phyloP scores from a whole-genome alignment of 2,113 vertebrate species.

The Rhinogobius similis region DNA sequence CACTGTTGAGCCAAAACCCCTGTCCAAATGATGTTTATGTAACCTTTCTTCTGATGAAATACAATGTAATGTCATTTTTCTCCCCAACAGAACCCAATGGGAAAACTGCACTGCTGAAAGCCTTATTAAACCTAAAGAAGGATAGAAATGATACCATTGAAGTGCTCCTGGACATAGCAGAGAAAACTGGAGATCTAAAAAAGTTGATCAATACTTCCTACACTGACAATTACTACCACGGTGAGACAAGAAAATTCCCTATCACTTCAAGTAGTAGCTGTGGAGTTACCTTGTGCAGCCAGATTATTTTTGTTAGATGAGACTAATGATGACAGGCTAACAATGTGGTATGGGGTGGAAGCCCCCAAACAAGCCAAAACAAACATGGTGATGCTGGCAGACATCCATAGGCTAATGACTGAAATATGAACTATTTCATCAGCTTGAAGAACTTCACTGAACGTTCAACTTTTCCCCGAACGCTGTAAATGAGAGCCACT shows the following conservation, averaged over 20 bases:
- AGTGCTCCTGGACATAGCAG: conserved; percentile 82
- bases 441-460: too few species aligned
- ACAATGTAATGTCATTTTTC: background rate
- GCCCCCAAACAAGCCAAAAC: too few species aligned
- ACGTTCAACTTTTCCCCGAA: too few species aligned
- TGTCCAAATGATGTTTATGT: background rate
- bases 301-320: too few species aligned
- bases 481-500: too few species aligned
- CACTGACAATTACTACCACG: conserved; percentile 71
- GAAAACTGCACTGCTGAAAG: conserved; percentile 87
- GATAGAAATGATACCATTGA: conserved; percentile 84
- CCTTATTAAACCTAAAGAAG: conserved; percentile 83
- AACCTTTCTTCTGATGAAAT: background rate
- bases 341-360: too few species aligned
- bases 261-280: background rate
- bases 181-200: conserved; percentile 82
- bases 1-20: background rate
- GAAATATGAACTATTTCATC: too few species aligned
- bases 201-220: conserved; percentile 82
- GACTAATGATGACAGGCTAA: too few species aligned
- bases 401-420: too few species aligned
- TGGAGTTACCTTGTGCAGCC: background rate
- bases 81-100: conserved; percentile 81
- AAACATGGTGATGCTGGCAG: too few species aligned
- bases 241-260: conserved; percentile 55